Base-by-base conservation (phyloP, 2,797 vertebrate species). In the Malacoctenus gilli region DNA sequence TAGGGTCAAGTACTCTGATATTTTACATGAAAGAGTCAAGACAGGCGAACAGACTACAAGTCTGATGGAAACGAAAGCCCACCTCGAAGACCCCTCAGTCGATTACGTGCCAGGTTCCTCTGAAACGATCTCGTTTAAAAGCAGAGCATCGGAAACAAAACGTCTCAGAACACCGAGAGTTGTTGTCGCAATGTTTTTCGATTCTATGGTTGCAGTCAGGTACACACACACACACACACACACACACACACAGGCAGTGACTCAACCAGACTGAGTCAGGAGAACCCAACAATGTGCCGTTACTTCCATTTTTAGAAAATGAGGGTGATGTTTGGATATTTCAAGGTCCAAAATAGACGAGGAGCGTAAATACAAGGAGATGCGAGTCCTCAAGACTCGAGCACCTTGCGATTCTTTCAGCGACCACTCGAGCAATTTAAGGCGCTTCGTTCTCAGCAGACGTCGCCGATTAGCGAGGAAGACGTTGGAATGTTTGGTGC, bases 401-500 rank as follows among this genome's bases (percentile, higher is more conserved):
- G 4, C 22, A 23, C 22, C 22, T 23, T 23, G 22, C 4, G 8
- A 28, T 5, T 28, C 5, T 28, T 28, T 28, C 25, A 28, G 25
- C 2, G 6, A 5, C 2, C 25, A 28, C 9, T 35, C n/a, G n/a
- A 35, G n/a, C 31, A 11, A 50, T 28, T 28, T 28, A 28, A 28
- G 10, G 41, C 3, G 19, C 12, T 53, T 43, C 15, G n/a, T n/a
- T n/a, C 2, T 3, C 21, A 30, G 39, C 3, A 49, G 19, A 35
- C 34, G 22, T 14, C 47, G 18, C 7, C 34, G 35, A 43, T 49
- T 14, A 35, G 8, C 13, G 38, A 35, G 8, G 38, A 13, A 31
- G 22, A 34, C n/a, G n/a, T n/a, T n/a, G 11, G 21, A 51, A 65
- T 25, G 44, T 66, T 12, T 32, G 53, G 20, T 50, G 13, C 15